Evolutionary conservation across 1,140 invertebrate genomes (phyloP).

Genomic region (Tetragnatha versicolor): DNA sequence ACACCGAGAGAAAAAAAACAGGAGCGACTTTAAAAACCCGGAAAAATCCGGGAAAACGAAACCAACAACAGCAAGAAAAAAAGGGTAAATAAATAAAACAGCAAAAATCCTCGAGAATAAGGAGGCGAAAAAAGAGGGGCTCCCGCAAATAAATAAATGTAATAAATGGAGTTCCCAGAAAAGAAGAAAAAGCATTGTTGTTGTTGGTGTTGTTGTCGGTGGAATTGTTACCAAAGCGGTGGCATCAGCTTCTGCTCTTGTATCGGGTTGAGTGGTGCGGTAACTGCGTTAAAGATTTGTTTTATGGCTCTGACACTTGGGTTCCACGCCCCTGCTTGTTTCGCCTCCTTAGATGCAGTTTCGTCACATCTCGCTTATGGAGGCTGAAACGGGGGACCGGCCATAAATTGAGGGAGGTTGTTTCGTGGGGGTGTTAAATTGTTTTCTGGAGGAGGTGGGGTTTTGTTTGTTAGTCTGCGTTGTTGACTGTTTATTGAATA

Average conservation of each 20-base stretch:
- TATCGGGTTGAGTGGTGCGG: constrained; percentile 50
- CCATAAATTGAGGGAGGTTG: background rate
- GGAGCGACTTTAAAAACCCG: background rate
- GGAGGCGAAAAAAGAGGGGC: background rate
- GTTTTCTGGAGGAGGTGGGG: no score
- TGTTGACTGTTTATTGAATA: no score
- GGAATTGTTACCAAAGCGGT: constrained; percentile 48
- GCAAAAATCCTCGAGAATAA: background rate
- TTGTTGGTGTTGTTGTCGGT: constrained; percentile 44
- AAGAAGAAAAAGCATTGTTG: constrained; percentile 23
- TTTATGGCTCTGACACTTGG: constrained; percentile 52
- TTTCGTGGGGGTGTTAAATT: background rate
- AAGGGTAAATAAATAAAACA: constrained; percentile 6
- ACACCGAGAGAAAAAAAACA: background rate
- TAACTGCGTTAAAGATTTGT: constrained; percentile 55
- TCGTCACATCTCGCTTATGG: constrained; percentile 28
- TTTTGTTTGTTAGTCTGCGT: no score
- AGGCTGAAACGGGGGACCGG: background rate
- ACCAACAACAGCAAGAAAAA: constrained; percentile 29
- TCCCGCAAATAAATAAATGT: constrained; percentile 54
- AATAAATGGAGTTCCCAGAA: constrained; percentile 46
- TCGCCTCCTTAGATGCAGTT: constrained; percentile 48
- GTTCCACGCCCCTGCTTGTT: constrained; percentile 44
- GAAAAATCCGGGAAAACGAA: constrained; percentile 30
- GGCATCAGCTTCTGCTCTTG: constrained; percentile 50